Percentiles rank a stretch among this genome's conserved stretches.
These are phyloP conservation scores for Entelurus aequoreus DNA, from an alignment of 2,113 vertebrate genomes.

Conservation along the genomic window DNA sequence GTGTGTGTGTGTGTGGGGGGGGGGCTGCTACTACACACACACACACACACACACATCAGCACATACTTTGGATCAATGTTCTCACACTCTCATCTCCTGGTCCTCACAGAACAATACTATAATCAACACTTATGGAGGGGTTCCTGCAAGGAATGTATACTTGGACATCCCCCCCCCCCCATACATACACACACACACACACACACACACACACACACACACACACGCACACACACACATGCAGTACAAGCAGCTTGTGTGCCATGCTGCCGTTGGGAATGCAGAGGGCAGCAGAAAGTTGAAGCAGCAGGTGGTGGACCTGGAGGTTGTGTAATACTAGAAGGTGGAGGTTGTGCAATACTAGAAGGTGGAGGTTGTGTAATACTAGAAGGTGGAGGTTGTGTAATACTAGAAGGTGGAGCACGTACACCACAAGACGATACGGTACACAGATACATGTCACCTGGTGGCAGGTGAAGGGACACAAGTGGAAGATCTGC, in stretches of 20 bases:
- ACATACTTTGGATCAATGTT: no score
- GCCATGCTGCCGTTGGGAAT: slow-evolving; percentile 66
- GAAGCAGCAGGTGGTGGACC: slow-evolving; percentile 48
- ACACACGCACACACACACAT: slow-evolving; percentile 28
- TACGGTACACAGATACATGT: slow-evolving; percentile 76
- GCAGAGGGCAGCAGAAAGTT: slow-evolving; percentile 56
- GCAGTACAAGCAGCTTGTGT: slow-evolving; percentile 45
- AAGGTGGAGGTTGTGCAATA: no score
- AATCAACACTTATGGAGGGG: slow-evolving; percentile 51
- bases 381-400: no score
- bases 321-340: not conserved
- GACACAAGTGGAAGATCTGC: slow-evolving; percentile 49
- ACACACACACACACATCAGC: slow-evolving; percentile 46
- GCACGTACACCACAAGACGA: slow-evolving; percentile 70
- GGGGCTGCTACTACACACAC: slow-evolving; percentile 55
- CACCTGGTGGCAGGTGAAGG: slow-evolving; percentile 54
- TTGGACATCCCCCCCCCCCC: slow-evolving; percentile 28
- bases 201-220: slow-evolving; percentile 63
- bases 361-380: no score
- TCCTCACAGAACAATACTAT: slow-evolving; percentile 59
- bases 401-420: slow-evolving; percentile 33
- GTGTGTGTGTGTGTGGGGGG: slow-evolving; percentile 41
- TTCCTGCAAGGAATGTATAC: slow-evolving; percentile 38
- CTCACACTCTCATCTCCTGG: slow-evolving; percentile 40
- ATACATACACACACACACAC: slow-evolving; percentile 33